Conservation (phyloP, 2,888 invertebrate genomes). For the Philopedon plagiatum region DNA sequence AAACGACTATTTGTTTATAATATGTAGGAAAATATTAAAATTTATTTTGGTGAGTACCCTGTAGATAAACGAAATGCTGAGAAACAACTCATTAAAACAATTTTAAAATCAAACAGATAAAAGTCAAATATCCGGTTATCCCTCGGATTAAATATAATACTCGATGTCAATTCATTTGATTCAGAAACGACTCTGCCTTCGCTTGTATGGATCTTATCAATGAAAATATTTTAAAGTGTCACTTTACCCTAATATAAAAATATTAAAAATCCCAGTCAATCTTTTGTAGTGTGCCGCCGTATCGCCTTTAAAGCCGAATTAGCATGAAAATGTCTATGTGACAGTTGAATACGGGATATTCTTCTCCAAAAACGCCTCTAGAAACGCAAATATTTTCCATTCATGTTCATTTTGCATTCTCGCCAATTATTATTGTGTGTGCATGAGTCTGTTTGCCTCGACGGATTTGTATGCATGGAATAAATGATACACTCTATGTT, state of each 20-base stretch:
- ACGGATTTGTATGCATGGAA: conserved; percentile 69
- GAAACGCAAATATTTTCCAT: conserved; percentile 59
- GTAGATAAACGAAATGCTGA: background rate
- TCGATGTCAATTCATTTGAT: conserved; percentile 57
- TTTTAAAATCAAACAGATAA: conserved; percentile 25
- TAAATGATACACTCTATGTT: conserved; percentile 64
- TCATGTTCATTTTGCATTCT: conserved; percentile 58
- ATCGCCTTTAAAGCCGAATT: conserved; percentile 64
- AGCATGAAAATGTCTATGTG: conserved; percentile 67
- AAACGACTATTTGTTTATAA: too few relatives aligned
- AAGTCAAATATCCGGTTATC: conserved; percentile 45
- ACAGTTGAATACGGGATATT: conserved; percentile 65
- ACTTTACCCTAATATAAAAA: conserved; percentile 65
- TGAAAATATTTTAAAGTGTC: conserved; percentile 62
- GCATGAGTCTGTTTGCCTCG: conserved; percentile 59
- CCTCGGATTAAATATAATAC: conserved; percentile 58
- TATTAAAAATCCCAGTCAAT: conserved; percentile 67
- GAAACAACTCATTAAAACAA: conserved; percentile 21
- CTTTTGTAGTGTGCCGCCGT: conserved; percentile 66
- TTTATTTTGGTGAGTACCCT: conserved; percentile 4
- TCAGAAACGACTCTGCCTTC: conserved; percentile 33
- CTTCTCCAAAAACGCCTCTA: conserved; percentile 38
- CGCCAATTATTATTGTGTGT: conserved; percentile 69
- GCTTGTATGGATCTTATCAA: conserved; percentile 59
- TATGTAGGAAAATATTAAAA: too few relatives aligned